Evolutionary conservation across 2,113 vertebrate genomes (phyloP).

Genomic region (Acrocephalus arundinaceus): DNA sequence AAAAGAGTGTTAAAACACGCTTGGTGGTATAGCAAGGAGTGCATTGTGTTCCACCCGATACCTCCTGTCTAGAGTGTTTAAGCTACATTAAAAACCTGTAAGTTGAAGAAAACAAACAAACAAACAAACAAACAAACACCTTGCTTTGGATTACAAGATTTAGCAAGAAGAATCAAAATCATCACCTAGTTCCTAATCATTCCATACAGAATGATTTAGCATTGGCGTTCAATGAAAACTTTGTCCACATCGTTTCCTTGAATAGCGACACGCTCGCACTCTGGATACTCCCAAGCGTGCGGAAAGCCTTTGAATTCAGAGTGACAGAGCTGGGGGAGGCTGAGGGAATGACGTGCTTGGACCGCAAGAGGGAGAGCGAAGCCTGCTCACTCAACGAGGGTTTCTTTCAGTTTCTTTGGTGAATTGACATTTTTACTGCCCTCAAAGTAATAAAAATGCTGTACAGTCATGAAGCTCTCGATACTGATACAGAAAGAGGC

Average conservation of each 20-base stretch:
- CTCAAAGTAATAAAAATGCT: not conserved
- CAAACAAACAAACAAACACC: no score
- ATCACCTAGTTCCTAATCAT: not conserved
- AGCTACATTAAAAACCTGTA: not conserved
- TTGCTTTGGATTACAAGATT: not conserved
- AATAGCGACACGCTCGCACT: rapidly evolving
- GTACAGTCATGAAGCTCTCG: not conserved
- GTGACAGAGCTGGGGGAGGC: rapidly evolving
- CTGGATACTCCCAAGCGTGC: no score
- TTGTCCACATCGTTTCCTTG: rapidly evolving
- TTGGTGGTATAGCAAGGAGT: not conserved
- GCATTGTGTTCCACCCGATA: not conserved
- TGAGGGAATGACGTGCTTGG: not conserved
- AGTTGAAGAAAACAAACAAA: not conserved
- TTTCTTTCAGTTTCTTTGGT: not conserved
- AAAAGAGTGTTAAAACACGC: not conserved
- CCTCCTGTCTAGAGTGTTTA: not conserved
- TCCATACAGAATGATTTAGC: not conserved
- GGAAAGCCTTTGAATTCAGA: not conserved
- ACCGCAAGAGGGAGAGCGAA: constrained; percentile 40
- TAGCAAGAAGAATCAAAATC: not conserved
- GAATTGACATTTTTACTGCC: not conserved
- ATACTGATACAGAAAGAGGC: not conserved
- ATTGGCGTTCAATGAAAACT: not conserved
- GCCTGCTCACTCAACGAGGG: not conserved